Evolutionary conservation across 2,888 invertebrate genomes (phyloP).

Genomic region (Ditula angustiorana): DNA sequence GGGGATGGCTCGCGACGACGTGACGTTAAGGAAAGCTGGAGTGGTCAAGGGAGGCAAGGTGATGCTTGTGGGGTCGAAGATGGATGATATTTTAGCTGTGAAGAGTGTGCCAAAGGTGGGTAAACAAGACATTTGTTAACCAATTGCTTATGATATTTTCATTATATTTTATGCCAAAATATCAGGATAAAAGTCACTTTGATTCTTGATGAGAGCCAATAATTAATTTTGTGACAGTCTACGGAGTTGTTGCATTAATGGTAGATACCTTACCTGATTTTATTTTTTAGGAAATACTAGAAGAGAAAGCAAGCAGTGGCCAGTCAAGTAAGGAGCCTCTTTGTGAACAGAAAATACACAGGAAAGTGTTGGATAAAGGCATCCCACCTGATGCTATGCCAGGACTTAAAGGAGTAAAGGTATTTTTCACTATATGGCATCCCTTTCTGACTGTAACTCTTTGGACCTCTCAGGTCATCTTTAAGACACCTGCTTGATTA

Average conservation of each 20-base stretch:
- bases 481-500: too few relatives aligned
- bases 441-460: too few relatives aligned
- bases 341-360: constrained; percentile 91
- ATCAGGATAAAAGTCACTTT: neutral
- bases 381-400: constrained; percentile 96
- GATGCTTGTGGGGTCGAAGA: constrained; percentile 95
- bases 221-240: neutral
- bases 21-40: constrained; percentile 91
- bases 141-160: neutral
- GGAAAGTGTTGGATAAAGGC: constrained; percentile 95
- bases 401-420: constrained; percentile 92
- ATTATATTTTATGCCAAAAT: neutral
- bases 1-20: constrained; percentile 93
- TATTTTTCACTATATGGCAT: too few relatives aligned
- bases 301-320: constrained; percentile 85
- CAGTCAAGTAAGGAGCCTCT: constrained; percentile 88
- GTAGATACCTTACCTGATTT: constrained; percentile 10
- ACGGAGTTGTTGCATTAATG: constrained; percentile 7
- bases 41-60: constrained; percentile 93
- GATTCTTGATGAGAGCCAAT: neutral
- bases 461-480: too few relatives aligned
- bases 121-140: constrained; percentile 4
- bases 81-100: constrained; percentile 94
- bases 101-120: constrained; percentile 89
- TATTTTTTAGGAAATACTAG: constrained; percentile 84